These are phyloP conservation scores for Zeus faber DNA, from an alignment of 2,113 vertebrate species.

Conservation along the genomic window DNA sequence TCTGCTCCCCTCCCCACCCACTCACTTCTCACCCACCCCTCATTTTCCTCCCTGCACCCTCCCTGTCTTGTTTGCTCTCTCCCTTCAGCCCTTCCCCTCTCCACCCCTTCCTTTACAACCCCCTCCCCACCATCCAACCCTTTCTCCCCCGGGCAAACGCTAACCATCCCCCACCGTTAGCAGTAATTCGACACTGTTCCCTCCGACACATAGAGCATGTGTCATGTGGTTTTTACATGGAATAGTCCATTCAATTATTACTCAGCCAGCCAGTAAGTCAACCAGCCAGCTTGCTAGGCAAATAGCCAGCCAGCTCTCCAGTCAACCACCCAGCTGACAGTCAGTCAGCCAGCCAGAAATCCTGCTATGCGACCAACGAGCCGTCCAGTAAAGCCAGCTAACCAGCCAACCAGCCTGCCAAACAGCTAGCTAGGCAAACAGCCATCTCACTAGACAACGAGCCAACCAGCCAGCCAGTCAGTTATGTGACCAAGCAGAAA, in stretches of 20 bases:
- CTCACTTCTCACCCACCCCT: constrained; percentile 18
- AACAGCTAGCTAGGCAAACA: too few relatives aligned
- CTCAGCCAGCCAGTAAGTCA: constrained; percentile 28
- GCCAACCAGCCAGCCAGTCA: background rate
- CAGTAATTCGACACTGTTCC: constrained; percentile 55
- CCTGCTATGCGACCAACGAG: too few relatives aligned
- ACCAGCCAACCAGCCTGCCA: too few relatives aligned
- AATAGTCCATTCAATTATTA: constrained; percentile 56
- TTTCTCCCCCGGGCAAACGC: too few relatives aligned
- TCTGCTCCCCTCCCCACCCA: constrained; percentile 17
- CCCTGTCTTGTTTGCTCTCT: background rate
- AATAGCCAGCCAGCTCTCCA: background rate
- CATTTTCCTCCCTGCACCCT: constrained; percentile 6
- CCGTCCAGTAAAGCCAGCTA: too few relatives aligned
- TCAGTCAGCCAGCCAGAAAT: constrained; percentile 21
- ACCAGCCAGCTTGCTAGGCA: constrained; percentile 23
- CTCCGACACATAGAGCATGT: constrained; percentile 38
- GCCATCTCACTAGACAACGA: too few relatives aligned
- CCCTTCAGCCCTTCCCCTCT: constrained; percentile 9
- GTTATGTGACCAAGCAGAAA: too few relatives aligned
- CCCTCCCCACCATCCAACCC: constrained; percentile 4
- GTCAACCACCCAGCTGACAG: constrained; percentile 18
- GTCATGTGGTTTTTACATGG: constrained; percentile 51
- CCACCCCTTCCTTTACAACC: background rate
- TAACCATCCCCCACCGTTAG: background rate